phyloP scores from a whole-genome alignment of 2,113 vertebrate species.

The Phylloscopus trochilus region DNA sequence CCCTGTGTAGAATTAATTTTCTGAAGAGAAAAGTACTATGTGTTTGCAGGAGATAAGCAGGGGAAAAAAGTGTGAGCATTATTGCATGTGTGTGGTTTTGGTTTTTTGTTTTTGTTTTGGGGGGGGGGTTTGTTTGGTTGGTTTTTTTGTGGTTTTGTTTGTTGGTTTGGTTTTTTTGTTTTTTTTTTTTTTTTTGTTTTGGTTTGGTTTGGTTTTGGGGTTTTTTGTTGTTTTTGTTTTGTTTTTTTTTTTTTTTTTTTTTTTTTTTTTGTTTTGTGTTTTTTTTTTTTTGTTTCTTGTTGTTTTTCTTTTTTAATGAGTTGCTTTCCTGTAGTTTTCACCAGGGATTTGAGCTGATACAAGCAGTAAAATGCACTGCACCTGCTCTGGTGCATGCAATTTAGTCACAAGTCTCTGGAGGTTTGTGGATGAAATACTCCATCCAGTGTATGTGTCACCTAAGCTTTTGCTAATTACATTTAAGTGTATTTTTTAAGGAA shows the following conservation, averaged over 20 bases:
- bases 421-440: constrained; percentile 16
- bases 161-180: too few relatives aligned
- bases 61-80: neutral
- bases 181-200: too few relatives aligned
- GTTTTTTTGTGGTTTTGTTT: too few relatives aligned
- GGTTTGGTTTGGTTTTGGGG: too few relatives aligned
- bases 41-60: neutral
- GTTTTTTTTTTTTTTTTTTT: neutral
- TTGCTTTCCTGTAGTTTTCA: constrained; percentile 34
- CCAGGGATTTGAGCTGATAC: constrained; percentile 11
- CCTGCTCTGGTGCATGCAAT: constrained; percentile 19
- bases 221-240: too few relatives aligned
- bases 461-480: constrained; percentile 46
- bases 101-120: too few relatives aligned
- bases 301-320: neutral
- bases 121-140: too few relatives aligned
- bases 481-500: constrained; percentile 40
- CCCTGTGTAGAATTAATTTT: constrained; percentile 31
- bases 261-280: too few relatives aligned
- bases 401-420: constrained; percentile 17
- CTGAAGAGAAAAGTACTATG: neutral
- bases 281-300: neutral
- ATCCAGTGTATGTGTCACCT: neutral
- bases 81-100: neutral
- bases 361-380: constrained; percentile 13